Conservation (phyloP, 2,888 invertebrate genomes). For the Drosophila mettleri region DNA sequence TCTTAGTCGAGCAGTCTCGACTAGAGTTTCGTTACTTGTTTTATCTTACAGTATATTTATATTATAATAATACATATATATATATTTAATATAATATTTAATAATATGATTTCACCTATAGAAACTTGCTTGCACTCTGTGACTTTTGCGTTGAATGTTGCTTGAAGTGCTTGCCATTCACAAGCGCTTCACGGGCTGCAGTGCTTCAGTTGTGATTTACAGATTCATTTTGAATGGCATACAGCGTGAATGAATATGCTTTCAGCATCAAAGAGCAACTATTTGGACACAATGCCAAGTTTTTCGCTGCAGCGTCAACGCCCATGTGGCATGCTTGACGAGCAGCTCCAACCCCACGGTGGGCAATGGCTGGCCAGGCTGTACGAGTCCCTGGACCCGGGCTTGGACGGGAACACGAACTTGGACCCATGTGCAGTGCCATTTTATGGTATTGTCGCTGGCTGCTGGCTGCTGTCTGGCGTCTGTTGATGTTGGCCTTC, state of each 20-base stretch:
- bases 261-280: slow-evolving; percentile 7
- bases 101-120: neutral
- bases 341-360: slow-evolving; percentile 8
- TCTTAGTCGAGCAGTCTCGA: too few species aligned
- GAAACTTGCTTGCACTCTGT: neutral
- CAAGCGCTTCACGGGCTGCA: neutral
- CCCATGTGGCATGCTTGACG: slow-evolving; percentile 6
- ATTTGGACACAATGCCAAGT: slow-evolving; percentile 23
- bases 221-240: too few species aligned
- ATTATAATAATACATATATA: too few species aligned
- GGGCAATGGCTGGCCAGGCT: slow-evolving; percentile 15
- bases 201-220: neutral
- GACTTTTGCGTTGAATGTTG: too few species aligned
- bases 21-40: too few species aligned
- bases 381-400: slow-evolving; percentile 28
- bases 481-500: slow-evolving; percentile 63
- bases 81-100: too few species aligned
- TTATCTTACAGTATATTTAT: too few species aligned
- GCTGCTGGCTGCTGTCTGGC: slow-evolving; percentile 44
- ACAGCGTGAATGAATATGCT: neutral
- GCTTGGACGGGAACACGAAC: neutral
- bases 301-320: slow-evolving; percentile 2
- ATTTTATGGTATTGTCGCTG: slow-evolving; percentile 53
- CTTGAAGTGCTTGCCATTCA: neutral
- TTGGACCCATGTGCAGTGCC: slow-evolving; percentile 32